Base-by-base conservation (phyloP, 2,888 invertebrate species). In the Cecidostiba fungosa region DNA sequence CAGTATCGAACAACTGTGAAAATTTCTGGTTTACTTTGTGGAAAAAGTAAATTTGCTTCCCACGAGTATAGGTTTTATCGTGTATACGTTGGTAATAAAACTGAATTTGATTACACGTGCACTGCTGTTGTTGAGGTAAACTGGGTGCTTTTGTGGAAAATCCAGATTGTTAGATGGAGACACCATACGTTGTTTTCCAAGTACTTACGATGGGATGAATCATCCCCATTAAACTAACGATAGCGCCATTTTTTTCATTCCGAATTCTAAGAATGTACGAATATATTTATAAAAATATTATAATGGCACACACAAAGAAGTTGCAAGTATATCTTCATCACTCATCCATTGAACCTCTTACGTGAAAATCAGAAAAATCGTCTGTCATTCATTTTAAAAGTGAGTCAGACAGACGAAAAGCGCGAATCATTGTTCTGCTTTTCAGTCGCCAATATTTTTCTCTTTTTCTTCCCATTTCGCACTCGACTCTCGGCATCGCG, bases 361-460 rank as follows among this genome's bases (percentile, higher is more conserved):
- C 23, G 62, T 12, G 19, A 62, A 62, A 23, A 62, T 62, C 62
- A 23, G 10, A 23, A 62, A 54, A 62, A 23, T 62, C 5, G 62
- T 0, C 23, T 26, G 62, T 62, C 62, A 62, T 62, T 23, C 62
- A 23, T 62, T 62, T 62, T 62, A 62, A 62, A n/a, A 62, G 62
- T 23, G 8, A 62, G 23, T 12, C 23, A 19, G 36, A 12, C 39
- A 39, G 8, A 8, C 39, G 10, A 39, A n/a, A 10, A 39, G n/a
- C 39, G 3, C 16, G 32, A 16, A 36, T 32, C 69, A 72, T 39
- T 39, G 70, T 72, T 72, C 39, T 72, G 0, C 36, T 39, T 19
- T 10, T 36, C n/a, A 36, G 70, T 39, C 39, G 70, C 70, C 70
- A 72, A 72, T n/a, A n/a, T 72, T 39, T 36, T 39, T 19, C 39